Base-by-base conservation (phyloP, 2,888 invertebrate species). In the Trissolcus japonicus region DNA sequence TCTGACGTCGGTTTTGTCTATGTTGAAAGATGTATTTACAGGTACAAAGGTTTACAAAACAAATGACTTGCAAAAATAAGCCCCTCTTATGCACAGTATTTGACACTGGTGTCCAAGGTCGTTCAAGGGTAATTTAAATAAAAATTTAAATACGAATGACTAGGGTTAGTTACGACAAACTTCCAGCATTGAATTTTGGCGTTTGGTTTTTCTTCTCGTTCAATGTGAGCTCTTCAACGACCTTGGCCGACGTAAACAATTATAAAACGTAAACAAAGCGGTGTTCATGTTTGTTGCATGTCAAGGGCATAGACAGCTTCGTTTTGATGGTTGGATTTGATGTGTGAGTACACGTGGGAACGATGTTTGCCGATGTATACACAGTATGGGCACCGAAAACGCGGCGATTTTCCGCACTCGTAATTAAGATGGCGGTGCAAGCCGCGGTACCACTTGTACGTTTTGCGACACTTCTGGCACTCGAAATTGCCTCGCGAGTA, bases 401-500 rank as follows among this genome's bases (percentile, higher is more conserved):
- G 83, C 35, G 89, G 89, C 19, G 82, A 80, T 82, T 87, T 86
- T 62, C 88, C 88, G 75, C 89, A 89, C 67, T 86, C 87, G 81
- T 84, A 88, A 43, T 84, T 86, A 56, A 85, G 79, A 19, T 86
- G 92, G 19, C 92, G 88, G 81, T 91, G 91, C 63, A 93, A 87
- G 73, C 92, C 92, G 4, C 92, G 91, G 82, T 92, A 91, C 86
- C 92, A 91, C 63, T 91, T 91, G 85, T 92, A 92, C 51, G 88
- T 87, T 83, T 91, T 92, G 51, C 89, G 87, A 82, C 92, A 92
- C 54, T 89, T 90, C 6, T 89, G 89, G 80, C 92, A 92, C 55
- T 89, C 85, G 76, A 82, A 87, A 72, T 73, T 84, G 19, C 86
- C 86, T 13, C 83, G 81, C 54, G 77, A 48, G 11, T 80, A 65